Evolutionary conservation across 2,888 invertebrate genomes (phyloP).

Genomic region (Nudaria mundana): DNA sequence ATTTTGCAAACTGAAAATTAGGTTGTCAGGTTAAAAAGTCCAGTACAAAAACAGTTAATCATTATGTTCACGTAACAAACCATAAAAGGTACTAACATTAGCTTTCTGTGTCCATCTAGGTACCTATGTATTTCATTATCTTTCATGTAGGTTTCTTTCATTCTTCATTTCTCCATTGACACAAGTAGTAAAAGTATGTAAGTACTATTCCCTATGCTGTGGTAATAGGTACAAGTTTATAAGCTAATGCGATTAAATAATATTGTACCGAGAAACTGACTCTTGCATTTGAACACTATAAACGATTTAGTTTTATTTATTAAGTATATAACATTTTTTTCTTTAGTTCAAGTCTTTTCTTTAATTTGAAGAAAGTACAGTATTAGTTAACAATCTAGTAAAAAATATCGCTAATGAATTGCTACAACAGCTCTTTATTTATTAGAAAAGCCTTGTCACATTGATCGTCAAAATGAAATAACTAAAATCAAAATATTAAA

Average conservation of each 20-base stretch:
- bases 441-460: background rate
- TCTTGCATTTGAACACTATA: too few species aligned
- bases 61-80: slow-evolving; percentile 24
- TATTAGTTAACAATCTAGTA: background rate
- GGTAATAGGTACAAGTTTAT: too few species aligned
- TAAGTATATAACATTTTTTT: too few species aligned
- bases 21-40: background rate
- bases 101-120: slow-evolving; percentile 35
- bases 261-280: too few species aligned
- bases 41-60: slow-evolving; percentile 20
- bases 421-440: background rate
- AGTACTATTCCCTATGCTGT: too few species aligned
- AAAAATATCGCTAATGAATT: background rate
- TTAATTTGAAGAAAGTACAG: too few species aligned
- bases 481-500: background rate
- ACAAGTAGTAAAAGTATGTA: too few species aligned
- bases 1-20: background rate
- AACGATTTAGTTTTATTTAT: too few species aligned
- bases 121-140: slow-evolving; percentile 48
- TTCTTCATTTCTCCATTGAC: slow-evolving; percentile 47
- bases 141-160: slow-evolving; percentile 31
- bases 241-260: too few species aligned
- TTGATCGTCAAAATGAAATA: background rate
- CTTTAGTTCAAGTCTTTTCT: too few species aligned
- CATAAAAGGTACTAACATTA: slow-evolving; percentile 30